Conservation (phyloP, 2,797 vertebrate species). For the Poecilia velifera region DNA sequence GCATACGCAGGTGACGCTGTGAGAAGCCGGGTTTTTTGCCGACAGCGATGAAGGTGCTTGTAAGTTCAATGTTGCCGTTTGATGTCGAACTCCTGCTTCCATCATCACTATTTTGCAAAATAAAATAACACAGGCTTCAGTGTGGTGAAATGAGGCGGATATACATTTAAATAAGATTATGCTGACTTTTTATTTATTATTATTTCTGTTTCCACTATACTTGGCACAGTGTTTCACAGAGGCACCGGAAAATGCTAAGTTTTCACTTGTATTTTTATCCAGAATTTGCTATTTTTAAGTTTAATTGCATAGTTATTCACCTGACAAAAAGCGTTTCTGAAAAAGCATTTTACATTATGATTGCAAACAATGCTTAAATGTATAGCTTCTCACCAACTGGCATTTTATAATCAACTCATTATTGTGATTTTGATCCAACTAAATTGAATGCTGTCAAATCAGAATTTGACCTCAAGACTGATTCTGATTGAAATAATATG, state of each 20-base stretch:
- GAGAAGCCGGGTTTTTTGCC: conserved; percentile 8
- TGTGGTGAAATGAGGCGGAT: background rate
- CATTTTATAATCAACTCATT: background rate
- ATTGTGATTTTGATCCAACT: background rate
- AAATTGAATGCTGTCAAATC: background rate
- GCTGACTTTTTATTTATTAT: background rate
- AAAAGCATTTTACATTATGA: background rate
- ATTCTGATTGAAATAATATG: background rate
- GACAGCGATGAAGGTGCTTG: background rate
- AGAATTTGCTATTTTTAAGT: background rate
- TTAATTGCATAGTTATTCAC: background rate
- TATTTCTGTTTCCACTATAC: background rate
- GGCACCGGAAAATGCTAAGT: background rate
- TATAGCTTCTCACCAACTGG: background rate
- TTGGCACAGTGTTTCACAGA: background rate
- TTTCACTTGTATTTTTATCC: background rate
- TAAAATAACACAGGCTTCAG: background rate
- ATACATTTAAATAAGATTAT: background rate
- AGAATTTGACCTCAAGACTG: background rate
- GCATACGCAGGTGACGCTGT: conserved; percentile 25
- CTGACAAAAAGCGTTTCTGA: background rate
- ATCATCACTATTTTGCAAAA: conserved; percentile 28
- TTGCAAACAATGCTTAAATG: background rate
- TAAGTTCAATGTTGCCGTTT: conserved; percentile 9
- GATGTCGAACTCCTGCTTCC: conserved; percentile 22